Evolutionary conservation across 2,113 vertebrate genomes (phyloP).

Genomic region (Corythornis vintsioides): DNA sequence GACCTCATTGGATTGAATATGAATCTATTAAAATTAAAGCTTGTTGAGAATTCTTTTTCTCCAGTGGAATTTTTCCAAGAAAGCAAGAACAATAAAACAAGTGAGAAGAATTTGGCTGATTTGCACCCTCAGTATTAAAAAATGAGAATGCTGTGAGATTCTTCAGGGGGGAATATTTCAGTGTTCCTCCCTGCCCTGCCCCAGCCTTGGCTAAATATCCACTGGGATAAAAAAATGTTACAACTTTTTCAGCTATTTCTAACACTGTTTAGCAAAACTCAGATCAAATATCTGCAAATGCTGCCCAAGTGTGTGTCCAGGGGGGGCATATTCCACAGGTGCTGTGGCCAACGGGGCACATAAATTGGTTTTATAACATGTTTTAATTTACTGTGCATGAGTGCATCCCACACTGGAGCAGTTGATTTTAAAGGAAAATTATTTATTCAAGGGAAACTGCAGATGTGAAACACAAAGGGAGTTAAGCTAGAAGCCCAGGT

Average conservation of each 20-base stretch:
- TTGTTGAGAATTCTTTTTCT: conserved; percentile 24
- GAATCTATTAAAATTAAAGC: conserved; percentile 56
- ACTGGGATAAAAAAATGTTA: background rate
- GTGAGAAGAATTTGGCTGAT: background rate
- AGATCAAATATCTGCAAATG: background rate
- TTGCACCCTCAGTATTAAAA: background rate
- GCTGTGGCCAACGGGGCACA: background rate
- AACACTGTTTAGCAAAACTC: background rate
- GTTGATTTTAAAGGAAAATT: background rate
- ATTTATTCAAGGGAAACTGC: background rate
- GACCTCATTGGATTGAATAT: conserved; percentile 49
- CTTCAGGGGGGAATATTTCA: background rate
- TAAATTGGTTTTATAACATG: background rate
- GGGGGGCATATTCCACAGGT: background rate
- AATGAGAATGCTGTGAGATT: background rate
- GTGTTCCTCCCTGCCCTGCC: background rate
- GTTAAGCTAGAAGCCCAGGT: background rate
- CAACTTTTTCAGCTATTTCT: background rate
- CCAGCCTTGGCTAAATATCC: background rate
- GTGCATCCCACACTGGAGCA: background rate
- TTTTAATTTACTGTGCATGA: background rate
- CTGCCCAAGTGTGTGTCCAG: background rate
- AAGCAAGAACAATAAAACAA: background rate
- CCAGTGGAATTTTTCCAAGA: background rate
- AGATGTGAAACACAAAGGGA: background rate